Evolutionary conservation across 2,113 vertebrate species (phyloP).

Genomic region (Boleophthalmus pectinirostris): DNA sequence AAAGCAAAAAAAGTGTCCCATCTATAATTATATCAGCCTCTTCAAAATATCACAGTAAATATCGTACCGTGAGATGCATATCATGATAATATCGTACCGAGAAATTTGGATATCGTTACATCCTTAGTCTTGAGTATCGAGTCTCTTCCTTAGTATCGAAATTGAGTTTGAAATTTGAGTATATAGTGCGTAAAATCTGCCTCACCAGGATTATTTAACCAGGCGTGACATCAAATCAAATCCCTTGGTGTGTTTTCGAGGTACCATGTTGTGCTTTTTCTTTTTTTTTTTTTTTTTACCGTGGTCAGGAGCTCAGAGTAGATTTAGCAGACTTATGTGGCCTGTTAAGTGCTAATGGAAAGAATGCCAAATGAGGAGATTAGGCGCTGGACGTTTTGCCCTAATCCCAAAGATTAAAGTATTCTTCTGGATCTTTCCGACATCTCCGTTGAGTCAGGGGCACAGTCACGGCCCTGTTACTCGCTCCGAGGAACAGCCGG

Average conservation of each 20-base stretch:
- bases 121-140: too few species aligned
- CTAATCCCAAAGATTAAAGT: conserved; percentile 60
- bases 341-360: conserved; percentile 20
- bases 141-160: too few species aligned
- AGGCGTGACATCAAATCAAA: too few species aligned
- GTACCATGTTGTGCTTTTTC: neutral
- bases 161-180: too few species aligned
- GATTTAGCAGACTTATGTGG: neutral
- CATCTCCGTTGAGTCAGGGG: neutral
- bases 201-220: too few species aligned
- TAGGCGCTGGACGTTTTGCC: conserved; percentile 44
- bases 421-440: conserved; percentile 7
- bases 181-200: too few species aligned
- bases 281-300: neutral
- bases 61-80: too few species aligned
- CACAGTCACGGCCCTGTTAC: neutral
- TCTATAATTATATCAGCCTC: too few species aligned
- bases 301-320: neutral
- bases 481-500: conserved; percentile 26
- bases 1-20: too few species aligned
- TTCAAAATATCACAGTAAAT: too few species aligned
- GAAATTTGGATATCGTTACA: too few species aligned
- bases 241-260: neutral
- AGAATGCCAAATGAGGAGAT: conserved; percentile 54
- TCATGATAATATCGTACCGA: too few species aligned